Evolutionary conservation across 2,888 invertebrate genomes (phyloP).

Genomic region (Muscina levida): DNA sequence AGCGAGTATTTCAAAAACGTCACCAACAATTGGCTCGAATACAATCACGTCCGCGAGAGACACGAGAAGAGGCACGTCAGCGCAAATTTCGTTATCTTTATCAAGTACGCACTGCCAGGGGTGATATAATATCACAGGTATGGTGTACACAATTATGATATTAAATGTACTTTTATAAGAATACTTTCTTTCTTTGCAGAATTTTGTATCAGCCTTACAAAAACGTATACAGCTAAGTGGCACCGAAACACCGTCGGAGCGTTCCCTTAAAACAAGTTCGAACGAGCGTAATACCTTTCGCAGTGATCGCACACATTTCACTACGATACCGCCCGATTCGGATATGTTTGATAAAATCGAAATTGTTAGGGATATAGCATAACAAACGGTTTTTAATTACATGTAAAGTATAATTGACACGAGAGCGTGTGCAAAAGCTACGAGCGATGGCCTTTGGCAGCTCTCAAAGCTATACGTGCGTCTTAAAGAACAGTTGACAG

Average conservation of each 20-base stretch:
- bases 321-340: slow-evolving; percentile 87
- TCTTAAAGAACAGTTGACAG: slow-evolving; percentile 51
- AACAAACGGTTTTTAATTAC: slow-evolving; percentile 78
- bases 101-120: slow-evolving; percentile 93
- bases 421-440: not conserved
- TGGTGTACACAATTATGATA: slow-evolving; percentile 43
- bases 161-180: not conserved
- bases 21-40: slow-evolving; percentile 73
- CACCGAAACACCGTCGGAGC: slow-evolving; percentile 82
- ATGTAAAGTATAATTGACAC: slow-evolving; percentile 71
- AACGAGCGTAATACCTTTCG: slow-evolving; percentile 88
- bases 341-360: slow-evolving; percentile 81
- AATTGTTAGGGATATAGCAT: slow-evolving; percentile 80
- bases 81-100: slow-evolving; percentile 93
- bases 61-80: slow-evolving; percentile 89
- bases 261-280: slow-evolving; percentile 81
- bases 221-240: slow-evolving; percentile 85
- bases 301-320: slow-evolving; percentile 88
- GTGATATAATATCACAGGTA: slow-evolving; percentile 94
- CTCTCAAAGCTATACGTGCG: slow-evolving; percentile 20
- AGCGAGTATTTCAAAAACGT: slow-evolving; percentile 75
- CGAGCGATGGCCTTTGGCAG: not conserved
- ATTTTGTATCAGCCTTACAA: slow-evolving; percentile 89
- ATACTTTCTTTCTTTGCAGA: slow-evolving; percentile 82
- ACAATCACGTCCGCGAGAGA: slow-evolving; percentile 85